A percentile compares a stretch with the other conserved stretches of the same genome.
Conservation (phyloP, 2,113 vertebrate genomes). For the Triplophysa tibetana region DNA sequence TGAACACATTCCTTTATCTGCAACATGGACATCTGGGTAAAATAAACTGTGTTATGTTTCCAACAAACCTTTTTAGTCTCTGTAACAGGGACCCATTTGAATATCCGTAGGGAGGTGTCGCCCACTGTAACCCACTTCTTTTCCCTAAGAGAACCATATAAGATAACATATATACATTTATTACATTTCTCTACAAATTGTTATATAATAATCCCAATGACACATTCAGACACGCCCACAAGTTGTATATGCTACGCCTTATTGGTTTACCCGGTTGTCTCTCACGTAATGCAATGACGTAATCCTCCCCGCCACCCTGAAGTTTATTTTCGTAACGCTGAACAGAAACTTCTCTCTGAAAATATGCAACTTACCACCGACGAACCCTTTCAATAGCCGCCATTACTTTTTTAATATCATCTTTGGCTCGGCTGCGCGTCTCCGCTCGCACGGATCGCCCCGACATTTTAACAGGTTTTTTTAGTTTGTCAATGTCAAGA, state of each 20-base stretch:
- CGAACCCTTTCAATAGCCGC: slow-evolving; percentile 96
- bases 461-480: slow-evolving; percentile 81
- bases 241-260: not conserved
- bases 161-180: not conserved
- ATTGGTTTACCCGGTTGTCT: slow-evolving; percentile 41
- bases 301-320: slow-evolving; percentile 53
- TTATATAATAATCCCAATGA: not conserved
- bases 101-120: slow-evolving; percentile 94
- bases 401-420: slow-evolving; percentile 98
- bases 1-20: not conserved
- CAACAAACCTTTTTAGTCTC: slow-evolving; percentile 89
- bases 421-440: slow-evolving; percentile 95
- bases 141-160: slow-evolving; percentile 77
- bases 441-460: slow-evolving; percentile 93
- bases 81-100: slow-evolving; percentile 96
- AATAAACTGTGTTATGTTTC: not conserved
- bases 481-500: slow-evolving; percentile 46
- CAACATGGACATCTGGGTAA: not conserved
- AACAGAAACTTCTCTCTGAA: slow-evolving; percentile 56
- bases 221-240: slow-evolving; percentile 24
- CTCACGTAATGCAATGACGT: slow-evolving; percentile 31
- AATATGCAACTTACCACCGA: slow-evolving; percentile 83
- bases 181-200: not conserved
- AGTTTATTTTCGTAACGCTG: slow-evolving; percentile 74
- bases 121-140: slow-evolving; percentile 99